Evolutionary conservation across 2,113 vertebrate species (phyloP).

Genomic region (Chauna torquata): DNA sequence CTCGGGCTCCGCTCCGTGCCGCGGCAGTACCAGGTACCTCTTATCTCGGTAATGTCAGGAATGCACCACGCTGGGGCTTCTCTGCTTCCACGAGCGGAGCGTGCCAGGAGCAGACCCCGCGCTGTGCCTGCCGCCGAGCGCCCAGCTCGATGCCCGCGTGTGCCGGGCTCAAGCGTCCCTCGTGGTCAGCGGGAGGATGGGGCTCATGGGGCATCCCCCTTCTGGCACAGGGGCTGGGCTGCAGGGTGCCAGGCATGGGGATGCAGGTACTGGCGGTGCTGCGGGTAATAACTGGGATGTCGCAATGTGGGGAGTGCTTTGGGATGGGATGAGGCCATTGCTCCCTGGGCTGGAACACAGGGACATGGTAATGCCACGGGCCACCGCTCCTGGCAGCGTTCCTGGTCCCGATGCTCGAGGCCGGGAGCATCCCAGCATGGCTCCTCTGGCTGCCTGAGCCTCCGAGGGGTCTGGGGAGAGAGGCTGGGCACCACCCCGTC

Average conservation of each 20-base stretch:
- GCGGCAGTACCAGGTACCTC: conserved; percentile 44
- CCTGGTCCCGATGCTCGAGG: background rate
- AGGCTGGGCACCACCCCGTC: background rate
- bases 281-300: too few relatives aligned
- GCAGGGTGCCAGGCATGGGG: background rate
- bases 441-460: background rate
- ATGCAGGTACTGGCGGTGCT: too few relatives aligned
- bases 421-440: accelerated
- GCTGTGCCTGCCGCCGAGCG: background rate
- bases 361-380: background rate
- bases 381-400: background rate
- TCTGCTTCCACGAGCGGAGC: background rate
- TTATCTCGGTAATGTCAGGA: conserved; percentile 73
- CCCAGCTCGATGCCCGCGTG: accelerated
- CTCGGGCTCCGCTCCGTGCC: background rate
- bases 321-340: background rate
- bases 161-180: background rate
- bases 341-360: accelerated
- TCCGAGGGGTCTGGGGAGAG: background rate
- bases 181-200: background rate
- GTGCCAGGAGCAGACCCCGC: conserved; percentile 11
- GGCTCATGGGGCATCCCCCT: background rate
- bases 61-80: conserved; percentile 44
- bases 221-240: background rate
- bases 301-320: background rate